These are phyloP conservation scores for Trachelus troglodyta DNA, from an alignment of 2,888 invertebrate species.

Conservation along the genomic window DNA sequence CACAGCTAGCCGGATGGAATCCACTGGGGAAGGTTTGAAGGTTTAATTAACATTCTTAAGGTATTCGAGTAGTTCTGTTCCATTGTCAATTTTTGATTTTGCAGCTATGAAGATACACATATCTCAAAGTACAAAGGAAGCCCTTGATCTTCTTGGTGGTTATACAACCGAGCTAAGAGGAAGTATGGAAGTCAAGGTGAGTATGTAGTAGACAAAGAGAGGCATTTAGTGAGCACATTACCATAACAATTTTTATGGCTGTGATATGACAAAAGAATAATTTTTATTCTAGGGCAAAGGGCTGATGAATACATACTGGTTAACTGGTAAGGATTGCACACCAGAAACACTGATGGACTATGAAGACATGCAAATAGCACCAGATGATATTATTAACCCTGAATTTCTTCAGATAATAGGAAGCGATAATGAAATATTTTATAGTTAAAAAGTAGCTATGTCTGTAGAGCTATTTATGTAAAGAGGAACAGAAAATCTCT, in stretches of 20 bases:
- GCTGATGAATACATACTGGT: conserved; percentile 70
- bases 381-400: conserved; percentile 23
- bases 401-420: conserved; percentile 52
- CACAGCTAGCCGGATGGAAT: conserved; percentile 76
- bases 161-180: conserved; percentile 68
- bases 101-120: conserved; percentile 74
- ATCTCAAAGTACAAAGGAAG: conserved; percentile 69
- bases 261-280: neutral
- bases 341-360: conserved; percentile 22
- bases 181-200: conserved; percentile 66
- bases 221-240: neutral
- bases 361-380: conserved; percentile 2
- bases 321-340: conserved; percentile 64
- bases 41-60: neutral
- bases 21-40: conserved; percentile 68
- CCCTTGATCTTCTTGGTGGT: conserved; percentile 69
- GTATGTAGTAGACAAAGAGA: neutral
- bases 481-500: neutral
- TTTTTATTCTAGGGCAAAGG: conserved; percentile 69
- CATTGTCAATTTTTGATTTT: conserved; percentile 31
- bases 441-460: neutral
- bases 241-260: conserved; percentile 12
- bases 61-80: neutral
- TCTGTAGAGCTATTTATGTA: neutral
- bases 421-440: conserved; percentile 4